These are phyloP conservation scores for Idaea biselata DNA, from an alignment of 2,888 invertebrate genomes.

Conservation along the genomic window DNA sequence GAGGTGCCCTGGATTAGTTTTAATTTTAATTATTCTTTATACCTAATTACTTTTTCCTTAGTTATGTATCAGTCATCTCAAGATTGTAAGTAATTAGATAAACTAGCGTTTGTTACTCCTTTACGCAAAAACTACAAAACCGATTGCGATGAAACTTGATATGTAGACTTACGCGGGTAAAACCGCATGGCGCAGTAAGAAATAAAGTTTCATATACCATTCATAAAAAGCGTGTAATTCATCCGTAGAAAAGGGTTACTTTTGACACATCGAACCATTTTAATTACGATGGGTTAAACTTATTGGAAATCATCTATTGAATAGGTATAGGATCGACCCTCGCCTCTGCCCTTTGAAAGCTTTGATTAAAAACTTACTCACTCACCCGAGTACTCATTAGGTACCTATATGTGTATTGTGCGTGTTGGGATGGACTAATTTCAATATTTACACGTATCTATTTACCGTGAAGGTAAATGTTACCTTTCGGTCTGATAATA, in stretches of 20 bases:
- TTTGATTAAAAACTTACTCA: neutral
- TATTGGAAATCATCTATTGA: neutral
- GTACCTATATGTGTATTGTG: neutral
- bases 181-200: too few relatives aligned
- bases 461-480: neutral
- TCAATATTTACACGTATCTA: neutral
- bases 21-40: too few relatives aligned
- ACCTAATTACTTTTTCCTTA: too few relatives aligned
- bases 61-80: too few relatives aligned
- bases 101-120: too few relatives aligned
- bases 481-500: neutral
- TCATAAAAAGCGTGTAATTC: neutral
- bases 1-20: too few relatives aligned
- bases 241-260: neutral
- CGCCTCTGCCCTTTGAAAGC: neutral
- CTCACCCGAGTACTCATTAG: neutral
- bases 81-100: too few relatives aligned
- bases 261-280: neutral
- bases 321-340: neutral
- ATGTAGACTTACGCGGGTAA: too few relatives aligned
- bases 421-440: too few relatives aligned
- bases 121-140: too few relatives aligned
- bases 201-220: neutral
- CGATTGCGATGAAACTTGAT: too few relatives aligned
- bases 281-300: slow-evolving; percentile 1